Conservation (phyloP, 2,888 invertebrate species). For the Blomia tropicalis region DNA sequence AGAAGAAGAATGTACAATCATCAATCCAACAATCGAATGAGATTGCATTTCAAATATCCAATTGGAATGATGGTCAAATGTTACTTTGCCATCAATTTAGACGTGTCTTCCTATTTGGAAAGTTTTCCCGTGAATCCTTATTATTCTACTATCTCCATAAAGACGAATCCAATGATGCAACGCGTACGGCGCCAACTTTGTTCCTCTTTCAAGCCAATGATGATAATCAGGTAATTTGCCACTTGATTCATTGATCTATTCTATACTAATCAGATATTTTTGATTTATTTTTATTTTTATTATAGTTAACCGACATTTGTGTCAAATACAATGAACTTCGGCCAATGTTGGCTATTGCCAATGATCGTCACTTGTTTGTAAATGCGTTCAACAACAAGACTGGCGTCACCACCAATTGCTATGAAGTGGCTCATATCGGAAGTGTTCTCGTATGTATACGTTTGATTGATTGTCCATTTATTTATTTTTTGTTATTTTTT, state of each 20-base stretch:
- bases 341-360: neutral
- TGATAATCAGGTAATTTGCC: neutral
- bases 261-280: too few species aligned
- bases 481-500: conserved; percentile 11
- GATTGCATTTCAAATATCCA: neutral
- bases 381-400: neutral
- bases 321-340: conserved; percentile 9
- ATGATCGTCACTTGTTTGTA: neutral
- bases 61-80: neutral
- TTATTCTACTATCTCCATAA: conserved; percentile 7
- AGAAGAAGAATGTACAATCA: neutral
- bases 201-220: neutral
- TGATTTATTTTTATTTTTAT: neutral
- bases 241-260: too few species aligned
- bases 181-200: neutral
- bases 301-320: neutral
- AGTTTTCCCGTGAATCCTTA: neutral
- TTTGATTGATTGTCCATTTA: neutral
- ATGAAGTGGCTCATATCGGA: conserved; percentile 70
- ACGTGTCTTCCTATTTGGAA: neutral
- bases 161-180: neutral
- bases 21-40: neutral
- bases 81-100: neutral
- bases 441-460: conserved; percentile 51
- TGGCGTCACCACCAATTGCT: conserved; percentile 26